A percentile compares a stretch with the other conserved stretches of the same genome.
Evolutionary conservation across 2,113 vertebrate species (phyloP).

Genomic region (Notarius lentiginosus): DNA sequence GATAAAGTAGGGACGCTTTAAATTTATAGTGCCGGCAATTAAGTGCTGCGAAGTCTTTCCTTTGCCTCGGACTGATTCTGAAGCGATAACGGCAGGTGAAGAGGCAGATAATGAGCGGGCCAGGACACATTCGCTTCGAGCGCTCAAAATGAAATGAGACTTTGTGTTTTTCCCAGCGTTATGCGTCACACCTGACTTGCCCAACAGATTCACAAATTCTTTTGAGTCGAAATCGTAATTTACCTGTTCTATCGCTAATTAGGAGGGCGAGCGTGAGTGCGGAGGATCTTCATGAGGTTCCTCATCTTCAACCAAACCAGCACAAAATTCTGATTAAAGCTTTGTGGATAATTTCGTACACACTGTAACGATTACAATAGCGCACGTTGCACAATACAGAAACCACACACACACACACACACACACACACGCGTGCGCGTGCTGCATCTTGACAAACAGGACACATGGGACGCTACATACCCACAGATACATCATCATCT

Average conservation of each 20-base stretch:
- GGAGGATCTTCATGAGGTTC: not conserved
- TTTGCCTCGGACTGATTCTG: constrained; percentile 52
- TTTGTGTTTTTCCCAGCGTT: constrained; percentile 45
- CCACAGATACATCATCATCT: constrained; percentile 96
- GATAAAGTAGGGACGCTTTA: constrained; percentile 52
- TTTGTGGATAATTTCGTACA: not conserved
- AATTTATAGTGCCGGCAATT: constrained; percentile 59
- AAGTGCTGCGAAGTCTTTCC: constrained; percentile 48
- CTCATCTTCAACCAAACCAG: not conserved
- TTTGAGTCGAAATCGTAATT: not conserved
- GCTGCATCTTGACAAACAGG: constrained; percentile 10
- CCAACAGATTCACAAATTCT: not conserved
- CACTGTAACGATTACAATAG: not conserved
- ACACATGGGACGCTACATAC: constrained; percentile 76
- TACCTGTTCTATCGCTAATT: not conserved
- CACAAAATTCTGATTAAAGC: not conserved
- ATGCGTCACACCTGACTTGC: constrained; percentile 41
- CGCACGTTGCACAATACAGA: not conserved
- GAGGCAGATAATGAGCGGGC: constrained; percentile 50
- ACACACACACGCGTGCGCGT: not conserved
- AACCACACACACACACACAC: constrained; percentile 3
- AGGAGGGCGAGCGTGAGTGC: not conserved
- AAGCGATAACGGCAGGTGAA: constrained; percentile 54
- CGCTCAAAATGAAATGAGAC: constrained; percentile 31
- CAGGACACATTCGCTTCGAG: constrained; percentile 33